These are phyloP conservation scores for Calephelis nemesis DNA, from an alignment of 1,140 invertebrate genomes.

Conservation along the genomic window DNA sequence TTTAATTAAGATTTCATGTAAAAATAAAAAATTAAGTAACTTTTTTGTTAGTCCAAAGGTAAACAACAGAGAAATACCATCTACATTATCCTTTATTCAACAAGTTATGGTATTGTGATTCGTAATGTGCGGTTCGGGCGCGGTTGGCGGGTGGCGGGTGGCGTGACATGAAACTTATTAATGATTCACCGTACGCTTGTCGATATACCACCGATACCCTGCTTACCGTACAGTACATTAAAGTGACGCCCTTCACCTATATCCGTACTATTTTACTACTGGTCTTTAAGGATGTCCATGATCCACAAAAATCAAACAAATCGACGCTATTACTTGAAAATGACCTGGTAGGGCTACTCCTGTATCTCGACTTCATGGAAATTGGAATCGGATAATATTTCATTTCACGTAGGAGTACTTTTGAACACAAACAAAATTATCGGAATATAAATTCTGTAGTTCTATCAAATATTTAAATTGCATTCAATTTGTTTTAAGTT, in stretches of 20 bases:
- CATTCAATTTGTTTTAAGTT: no score
- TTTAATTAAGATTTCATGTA: not conserved
- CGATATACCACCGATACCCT: constrained; percentile 1
- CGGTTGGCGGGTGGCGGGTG: not conserved
- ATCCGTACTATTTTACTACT: constrained; percentile 1
- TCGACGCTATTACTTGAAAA: no score
- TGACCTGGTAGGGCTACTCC: no score
- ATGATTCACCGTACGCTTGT: constrained; percentile 18
- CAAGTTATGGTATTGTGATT: not conserved
- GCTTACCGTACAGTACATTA: constrained; percentile 1
- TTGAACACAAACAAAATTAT: no score
- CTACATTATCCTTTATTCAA: constrained; percentile 3
- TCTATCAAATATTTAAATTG: no score
- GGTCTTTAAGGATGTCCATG: not conserved
- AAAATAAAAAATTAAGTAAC: not conserved
- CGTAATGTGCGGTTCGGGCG: not conserved
- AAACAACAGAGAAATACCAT: not conserved
- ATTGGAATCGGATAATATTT: no score
- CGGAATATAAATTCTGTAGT: no score
- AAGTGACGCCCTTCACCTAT: constrained; percentile 46
- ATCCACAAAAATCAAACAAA: not conserved
- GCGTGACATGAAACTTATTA: constrained; percentile 20
- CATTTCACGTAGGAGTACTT: no score
- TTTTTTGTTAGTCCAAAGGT: not conserved
- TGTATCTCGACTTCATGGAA: no score